Evolutionary conservation across 2,888 invertebrate species (phyloP), one percentile per base, ranked within the genome.

Genomic region (Ethmia dodecea): DNA sequence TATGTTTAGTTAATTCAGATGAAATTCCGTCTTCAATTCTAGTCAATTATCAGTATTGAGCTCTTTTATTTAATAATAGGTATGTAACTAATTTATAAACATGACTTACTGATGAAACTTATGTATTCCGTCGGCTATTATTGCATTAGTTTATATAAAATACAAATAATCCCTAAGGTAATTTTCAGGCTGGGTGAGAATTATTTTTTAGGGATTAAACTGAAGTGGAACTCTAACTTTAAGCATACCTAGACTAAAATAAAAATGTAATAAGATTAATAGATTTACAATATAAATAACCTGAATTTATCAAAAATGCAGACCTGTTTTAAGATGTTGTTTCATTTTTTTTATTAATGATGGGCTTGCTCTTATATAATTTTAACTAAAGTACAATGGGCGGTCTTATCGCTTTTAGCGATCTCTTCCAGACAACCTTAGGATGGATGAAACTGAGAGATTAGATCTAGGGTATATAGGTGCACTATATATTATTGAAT

Each of bases 171-270:
- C 38, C 50, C 55, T 15, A 29, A 49, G 61, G 64, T 11, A 61
- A 63, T 67, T 65, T 59, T 56, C 61, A 63, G 73, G 80, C 81
- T 83, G 83, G 83, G 83, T 64, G 67, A 54, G 45, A 52, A 58
- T 59, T 59, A 51, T 64, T 68, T 67, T 62, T 55, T 47, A 38
- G 26, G 40, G 40, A 51, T 53, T 42, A 37, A 13, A 28, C 10
- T 15, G 20, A 26, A 26, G 11, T 26, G 12, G 11, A 26, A 26
- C n/a, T 22, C 9, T 22, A 22, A 22, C 8, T 3, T 22, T 26
- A 26, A 11, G 11, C 12, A n/a, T 22, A 18, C 18, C 9, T 30
- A 18, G 5, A 14, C 28, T 38, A 38, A 27, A 39, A 43, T 35
- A 31, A 38, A 18, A 18, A 18, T 18, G 8, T 5, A 5, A 18